phyloP scores from a whole-genome alignment of 2,888 invertebrate species.

The Platypus cylindrus region DNA sequence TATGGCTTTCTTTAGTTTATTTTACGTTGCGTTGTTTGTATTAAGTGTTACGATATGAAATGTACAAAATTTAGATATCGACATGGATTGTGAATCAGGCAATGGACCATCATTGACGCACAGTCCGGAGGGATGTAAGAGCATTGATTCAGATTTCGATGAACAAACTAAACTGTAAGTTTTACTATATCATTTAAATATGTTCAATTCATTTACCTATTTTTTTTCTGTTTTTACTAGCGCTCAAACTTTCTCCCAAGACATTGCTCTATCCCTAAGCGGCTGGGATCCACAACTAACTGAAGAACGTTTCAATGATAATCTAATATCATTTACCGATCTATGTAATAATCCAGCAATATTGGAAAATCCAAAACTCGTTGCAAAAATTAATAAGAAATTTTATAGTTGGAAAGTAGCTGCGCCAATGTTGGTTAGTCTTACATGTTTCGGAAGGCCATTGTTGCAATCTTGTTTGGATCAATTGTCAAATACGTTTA shows the following conservation, averaged over 20 bases:
- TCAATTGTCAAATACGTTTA: constrained; percentile 31
- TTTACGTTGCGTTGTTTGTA: constrained; percentile 23
- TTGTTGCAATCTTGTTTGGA: constrained; percentile 49
- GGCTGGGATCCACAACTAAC: constrained; percentile 47
- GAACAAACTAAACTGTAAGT: constrained; percentile 44
- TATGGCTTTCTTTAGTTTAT: constrained; percentile 12
- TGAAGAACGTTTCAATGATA: constrained; percentile 41
- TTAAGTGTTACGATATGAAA: constrained; percentile 28
- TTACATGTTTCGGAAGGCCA: constrained; percentile 74
- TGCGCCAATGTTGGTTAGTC: constrained; percentile 77
- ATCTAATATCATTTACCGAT: constrained; percentile 47
- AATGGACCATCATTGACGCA: constrained; percentile 92
- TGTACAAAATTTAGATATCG: constrained; percentile 41
- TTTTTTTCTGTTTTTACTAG: constrained; percentile 15
- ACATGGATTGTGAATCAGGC: constrained; percentile 91
- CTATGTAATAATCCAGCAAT: constrained; percentile 59
- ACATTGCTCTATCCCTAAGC: constrained; percentile 66
- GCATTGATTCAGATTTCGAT: constrained; percentile 75
- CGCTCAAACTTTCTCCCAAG: constrained; percentile 38
- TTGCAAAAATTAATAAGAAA: constrained; percentile 76
- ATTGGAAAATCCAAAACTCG: constrained; percentile 67
- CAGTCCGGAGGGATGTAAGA: constrained; percentile 73
- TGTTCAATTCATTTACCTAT: not conserved
- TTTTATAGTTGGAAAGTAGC: constrained; percentile 87
- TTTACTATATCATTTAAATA: not conserved